These are phyloP conservation scores for Halesus radiatus DNA, from an alignment of 1,140 invertebrate species.

Conservation along the genomic window DNA sequence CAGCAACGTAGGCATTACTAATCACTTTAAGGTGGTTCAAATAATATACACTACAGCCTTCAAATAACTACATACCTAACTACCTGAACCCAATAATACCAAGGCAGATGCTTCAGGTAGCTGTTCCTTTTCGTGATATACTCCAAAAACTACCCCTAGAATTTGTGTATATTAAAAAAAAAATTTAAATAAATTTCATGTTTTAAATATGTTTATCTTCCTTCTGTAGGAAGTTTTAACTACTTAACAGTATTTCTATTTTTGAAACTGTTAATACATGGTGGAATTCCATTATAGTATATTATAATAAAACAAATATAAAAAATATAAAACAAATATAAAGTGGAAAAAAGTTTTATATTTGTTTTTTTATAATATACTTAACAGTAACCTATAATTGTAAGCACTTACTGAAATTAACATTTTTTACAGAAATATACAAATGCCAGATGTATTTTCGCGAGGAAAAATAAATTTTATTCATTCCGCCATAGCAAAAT, in stretches of 20 bases:
- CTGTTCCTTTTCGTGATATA: too few relatives aligned
- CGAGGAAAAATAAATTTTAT: constrained; percentile 16
- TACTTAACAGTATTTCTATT: too few relatives aligned
- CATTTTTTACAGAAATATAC: background rate
- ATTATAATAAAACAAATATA: too few relatives aligned
- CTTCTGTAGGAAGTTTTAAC: too few relatives aligned
- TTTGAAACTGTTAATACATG: too few relatives aligned
- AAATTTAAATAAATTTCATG: too few relatives aligned
- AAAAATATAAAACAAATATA: too few relatives aligned
- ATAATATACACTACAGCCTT: too few relatives aligned
- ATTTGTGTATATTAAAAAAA: background rate
- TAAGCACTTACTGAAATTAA: background rate
- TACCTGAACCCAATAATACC: background rate
- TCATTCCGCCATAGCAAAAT: background rate
- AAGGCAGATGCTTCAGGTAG: background rate
- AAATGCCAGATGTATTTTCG: background rate
- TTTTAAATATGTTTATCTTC: too few relatives aligned
- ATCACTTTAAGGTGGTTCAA: constrained; percentile 30
- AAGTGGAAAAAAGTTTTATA: too few relatives aligned
- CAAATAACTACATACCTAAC: background rate
- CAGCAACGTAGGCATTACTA: constrained; percentile 36
- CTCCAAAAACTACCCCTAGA: background rate
- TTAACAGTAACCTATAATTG: background rate
- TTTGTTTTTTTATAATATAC: too few relatives aligned
- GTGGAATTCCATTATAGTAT: too few relatives aligned